Evolutionary conservation across 1,140 invertebrate species (phyloP), one percentile per base, ranked within the genome.

Genomic region (Drosophila navojoa): DNA sequence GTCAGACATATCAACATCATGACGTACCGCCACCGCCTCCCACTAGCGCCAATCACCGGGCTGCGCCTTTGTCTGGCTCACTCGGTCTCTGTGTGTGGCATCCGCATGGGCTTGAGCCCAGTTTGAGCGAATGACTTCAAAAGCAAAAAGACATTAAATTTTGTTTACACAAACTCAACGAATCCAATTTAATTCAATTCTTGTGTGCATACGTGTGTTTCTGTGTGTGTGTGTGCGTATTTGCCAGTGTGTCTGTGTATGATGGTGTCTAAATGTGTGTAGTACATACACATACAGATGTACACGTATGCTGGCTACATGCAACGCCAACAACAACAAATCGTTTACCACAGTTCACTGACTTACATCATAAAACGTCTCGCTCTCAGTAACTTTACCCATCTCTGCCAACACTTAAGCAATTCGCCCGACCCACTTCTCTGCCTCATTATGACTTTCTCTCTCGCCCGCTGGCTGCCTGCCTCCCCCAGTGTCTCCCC

Each of bases 121-220:
- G 84, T 86, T 86, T 86, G 82, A 89, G 84, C 84, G 82, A 87
- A 82, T 87, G 84, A 87, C 84, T 89, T 87, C 84, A 87, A 87
- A 87, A 86, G 81, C 82, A 82, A 89, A 89, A 87, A 87, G 84
- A 89, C 84, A 87, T 87, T 87, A 87, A 87, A 87, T 89, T 89
- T 89, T 87, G 84, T 87, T 87, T 87, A 87, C 84, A 87, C 84
- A 87, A 84, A 86, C 82, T 86, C 79, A 87, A 87, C 84, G 84
- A 87, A 87, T 87, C 84, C 84, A 87, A 87, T 89, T 89, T 89
- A 87, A 87, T 90, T 87, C 84, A 87, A 89, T 87, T 89, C 79
- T 66, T 79, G 72, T 77, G 76, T 78, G 60, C 70, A 62, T 61
- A 38, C 62, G 58, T 63, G 15, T 70, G 27, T 60, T 25, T 52